Evolutionary conservation across 2,888 invertebrate species (phyloP).

Genomic region (Synergus laeviventris): DNA sequence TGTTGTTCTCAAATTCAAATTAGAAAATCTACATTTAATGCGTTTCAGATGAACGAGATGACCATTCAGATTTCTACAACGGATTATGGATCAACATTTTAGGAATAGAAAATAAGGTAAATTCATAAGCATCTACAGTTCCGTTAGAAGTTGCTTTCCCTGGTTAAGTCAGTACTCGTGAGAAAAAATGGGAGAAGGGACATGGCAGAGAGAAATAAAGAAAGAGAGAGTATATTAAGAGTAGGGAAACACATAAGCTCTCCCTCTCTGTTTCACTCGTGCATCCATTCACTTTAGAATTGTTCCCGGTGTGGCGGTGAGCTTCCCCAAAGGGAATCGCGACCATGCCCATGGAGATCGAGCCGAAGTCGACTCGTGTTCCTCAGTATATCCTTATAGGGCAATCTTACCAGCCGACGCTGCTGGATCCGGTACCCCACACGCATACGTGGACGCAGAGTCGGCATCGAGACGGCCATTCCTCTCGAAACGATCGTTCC

Average conservation of each 20-base stretch:
- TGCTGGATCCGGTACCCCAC: conserved; percentile 39
- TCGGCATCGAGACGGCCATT: conserved; percentile 7
- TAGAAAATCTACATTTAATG: not conserved
- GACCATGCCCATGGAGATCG: conserved; percentile 51
- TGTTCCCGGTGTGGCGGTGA: conserved; percentile 39
- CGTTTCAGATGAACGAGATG: not conserved
- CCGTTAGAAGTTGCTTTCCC: conserved; percentile 12
- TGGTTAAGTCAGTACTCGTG: conserved; percentile 5
- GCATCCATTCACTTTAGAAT: conserved; percentile 52
- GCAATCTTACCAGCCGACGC: conserved; percentile 38
- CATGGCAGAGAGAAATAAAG: conserved; percentile 12
- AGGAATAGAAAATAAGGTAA: not conserved
- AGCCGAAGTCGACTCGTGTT: conserved; percentile 54
- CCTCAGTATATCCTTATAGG: conserved; percentile 36
- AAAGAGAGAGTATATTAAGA: conserved; percentile 35
- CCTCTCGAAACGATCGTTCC: conserved; percentile 9
- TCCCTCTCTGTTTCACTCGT: conserved; percentile 45
- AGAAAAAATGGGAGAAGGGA: conserved; percentile 37
- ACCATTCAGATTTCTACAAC: not conserved
- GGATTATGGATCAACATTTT: not conserved
- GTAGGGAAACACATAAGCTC: conserved; percentile 11
- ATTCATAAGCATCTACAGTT: not conserved
- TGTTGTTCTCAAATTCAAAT: not conserved
- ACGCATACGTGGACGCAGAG: not conserved
- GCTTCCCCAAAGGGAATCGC: conserved; percentile 41